Evolutionary conservation across 2,888 invertebrate genomes (phyloP).

Genomic region (Dendrolimus houi): DNA sequence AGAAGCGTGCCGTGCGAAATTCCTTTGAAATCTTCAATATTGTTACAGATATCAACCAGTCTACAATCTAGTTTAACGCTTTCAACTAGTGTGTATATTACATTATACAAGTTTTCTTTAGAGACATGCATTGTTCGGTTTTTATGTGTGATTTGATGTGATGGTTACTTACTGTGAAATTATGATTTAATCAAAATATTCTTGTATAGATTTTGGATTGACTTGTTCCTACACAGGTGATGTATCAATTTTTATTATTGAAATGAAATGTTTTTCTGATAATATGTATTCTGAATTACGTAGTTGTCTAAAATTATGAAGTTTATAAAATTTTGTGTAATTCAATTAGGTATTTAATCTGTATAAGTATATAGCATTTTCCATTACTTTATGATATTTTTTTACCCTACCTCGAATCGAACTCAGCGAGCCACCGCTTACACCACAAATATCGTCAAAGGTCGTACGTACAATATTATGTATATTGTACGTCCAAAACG

Average conservation of each 20-base stretch:
- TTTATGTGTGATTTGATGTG: not conserved
- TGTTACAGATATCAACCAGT: constrained; percentile 32
- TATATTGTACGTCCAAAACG: too few species aligned
- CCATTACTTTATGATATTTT: too few species aligned
- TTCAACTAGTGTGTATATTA: constrained; percentile 21
- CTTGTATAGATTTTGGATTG: not conserved
- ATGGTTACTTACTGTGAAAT: not conserved
- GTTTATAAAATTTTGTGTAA: not conserved
- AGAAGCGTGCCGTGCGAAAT: constrained; percentile 58
- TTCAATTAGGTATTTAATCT: not conserved
- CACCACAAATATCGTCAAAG: too few species aligned
- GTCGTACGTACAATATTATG: too few species aligned
- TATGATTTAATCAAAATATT: not conserved
- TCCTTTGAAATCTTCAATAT: constrained; percentile 53
- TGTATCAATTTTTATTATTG: too few species aligned
- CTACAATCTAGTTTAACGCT: constrained; percentile 31
- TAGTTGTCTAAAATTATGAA: too few species aligned
- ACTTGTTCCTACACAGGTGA: not conserved
- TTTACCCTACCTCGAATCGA: too few species aligned
- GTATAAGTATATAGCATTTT: not conserved
- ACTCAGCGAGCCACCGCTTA: too few species aligned
- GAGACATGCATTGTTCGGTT: not conserved
- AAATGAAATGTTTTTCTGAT: too few species aligned
- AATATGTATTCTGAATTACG: not conserved
- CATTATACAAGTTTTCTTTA: constrained; percentile 15